Percentiles rank a stretch among this genome's conserved stretches.
Evolutionary conservation across 2,113 vertebrate genomes (phyloP).

Genomic region (Paramisgurnus dabryanus): DNA sequence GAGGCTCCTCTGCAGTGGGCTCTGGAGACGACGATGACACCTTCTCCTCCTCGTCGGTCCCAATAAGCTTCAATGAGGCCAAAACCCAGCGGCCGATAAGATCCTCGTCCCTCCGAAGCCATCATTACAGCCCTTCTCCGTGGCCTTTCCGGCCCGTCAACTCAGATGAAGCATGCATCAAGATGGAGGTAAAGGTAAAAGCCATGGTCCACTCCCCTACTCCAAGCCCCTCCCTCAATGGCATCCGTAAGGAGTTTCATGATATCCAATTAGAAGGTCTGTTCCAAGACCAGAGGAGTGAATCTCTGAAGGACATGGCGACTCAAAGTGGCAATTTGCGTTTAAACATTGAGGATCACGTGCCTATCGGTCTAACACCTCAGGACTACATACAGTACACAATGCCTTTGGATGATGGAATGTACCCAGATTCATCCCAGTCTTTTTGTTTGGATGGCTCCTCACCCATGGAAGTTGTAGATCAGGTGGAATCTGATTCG

Average conservation of each 20-base stretch:
- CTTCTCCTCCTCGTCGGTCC: constrained; percentile 90
- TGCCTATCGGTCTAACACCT: constrained; percentile 96
- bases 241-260: constrained; percentile 89
- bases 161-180: constrained; percentile 93
- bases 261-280: constrained; percentile 86
- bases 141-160: constrained; percentile 92
- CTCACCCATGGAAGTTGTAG: constrained; percentile 92
- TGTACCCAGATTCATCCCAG: constrained; percentile 91
- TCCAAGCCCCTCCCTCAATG: constrained; percentile 88
- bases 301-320: constrained; percentile 80
- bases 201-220: constrained; percentile 92
- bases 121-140: constrained; percentile 95
- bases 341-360: constrained; percentile 90
- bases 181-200: constrained; percentile 96
- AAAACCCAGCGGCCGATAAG: constrained; percentile 89
- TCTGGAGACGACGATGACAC: constrained; percentile 88
- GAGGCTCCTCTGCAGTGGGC: constrained; percentile 76
- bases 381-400: constrained; percentile 99
- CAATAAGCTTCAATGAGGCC: constrained; percentile 89
- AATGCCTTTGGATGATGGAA: constrained; percentile 99
- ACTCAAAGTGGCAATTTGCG: constrained; percentile 85
- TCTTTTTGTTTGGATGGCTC: constrained; percentile 87
- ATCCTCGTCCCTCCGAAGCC: constrained; percentile 89
- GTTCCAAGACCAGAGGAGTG: constrained; percentile 83
- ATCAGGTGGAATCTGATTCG: constrained; percentile 76